phyloP scores from a whole-genome alignment of 2,113 vertebrate species.

The Centropristis striata region DNA sequence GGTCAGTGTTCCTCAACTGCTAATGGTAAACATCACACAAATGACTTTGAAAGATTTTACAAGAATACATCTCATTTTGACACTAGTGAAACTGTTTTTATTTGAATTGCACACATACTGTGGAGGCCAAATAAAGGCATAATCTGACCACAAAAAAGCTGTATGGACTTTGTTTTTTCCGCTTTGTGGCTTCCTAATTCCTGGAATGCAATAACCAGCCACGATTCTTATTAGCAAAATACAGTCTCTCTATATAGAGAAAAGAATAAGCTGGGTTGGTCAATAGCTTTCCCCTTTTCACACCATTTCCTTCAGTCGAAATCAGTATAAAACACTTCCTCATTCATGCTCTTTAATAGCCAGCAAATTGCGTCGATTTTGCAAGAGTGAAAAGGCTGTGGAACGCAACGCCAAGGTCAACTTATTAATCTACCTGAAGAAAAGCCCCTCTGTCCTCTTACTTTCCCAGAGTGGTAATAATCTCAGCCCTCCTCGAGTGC shows the following conservation, averaged over 20 bases:
- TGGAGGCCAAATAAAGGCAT: not conserved
- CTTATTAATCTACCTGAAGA: constrained; percentile 51
- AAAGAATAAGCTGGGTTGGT: constrained; percentile 5
- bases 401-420: constrained; percentile 45
- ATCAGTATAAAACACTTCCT: constrained; percentile 45
- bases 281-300: not conserved
- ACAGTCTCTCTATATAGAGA: not conserved
- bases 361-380: constrained; percentile 27
- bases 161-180: not conserved
- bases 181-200: not conserved
- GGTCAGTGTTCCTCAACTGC: constrained; percentile 17
- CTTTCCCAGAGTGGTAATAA: constrained; percentile 55
- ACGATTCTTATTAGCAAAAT: not conserved
- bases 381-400: constrained; percentile 31
- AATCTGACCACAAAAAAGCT: not conserved
- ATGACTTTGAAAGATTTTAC: not conserved
- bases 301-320: constrained; percentile 32
- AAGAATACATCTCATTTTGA: not conserved
- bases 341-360: constrained; percentile 44
- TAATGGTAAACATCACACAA: not conserved
- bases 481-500: constrained; percentile 29
- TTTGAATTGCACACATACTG: not conserved
- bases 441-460: constrained; percentile 43
- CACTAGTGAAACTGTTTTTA: not conserved
- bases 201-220: not conserved